Percentiles rank a stretch among this genome's conserved stretches.
These are phyloP conservation scores for Drosophila baimaii DNA, from an alignment of 1,140 invertebrate species.

Conservation along the genomic window DNA sequence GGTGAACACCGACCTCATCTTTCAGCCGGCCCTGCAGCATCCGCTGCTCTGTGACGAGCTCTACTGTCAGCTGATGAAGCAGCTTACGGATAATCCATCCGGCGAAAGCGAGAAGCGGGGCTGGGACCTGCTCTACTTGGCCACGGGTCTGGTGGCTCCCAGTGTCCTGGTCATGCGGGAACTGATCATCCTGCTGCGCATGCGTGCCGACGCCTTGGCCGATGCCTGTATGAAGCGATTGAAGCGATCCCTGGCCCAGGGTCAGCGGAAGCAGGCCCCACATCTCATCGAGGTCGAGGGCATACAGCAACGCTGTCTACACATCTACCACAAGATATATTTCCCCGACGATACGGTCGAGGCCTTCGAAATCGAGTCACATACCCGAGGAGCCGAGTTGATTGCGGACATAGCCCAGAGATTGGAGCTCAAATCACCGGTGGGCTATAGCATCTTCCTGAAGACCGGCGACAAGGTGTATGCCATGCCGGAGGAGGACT, in stretches of 20 bases:
- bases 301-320: slow-evolving; percentile 96
- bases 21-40: slow-evolving; percentile 91
- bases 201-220: slow-evolving; percentile 90
- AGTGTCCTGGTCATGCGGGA: slow-evolving; percentile 86
- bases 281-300: slow-evolving; percentile 97
- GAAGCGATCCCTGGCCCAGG: slow-evolving; percentile 91
- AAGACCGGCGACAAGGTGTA: slow-evolving; percentile 95
- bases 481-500: slow-evolving; percentile 95
- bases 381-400: slow-evolving; percentile 94
- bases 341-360: slow-evolving; percentile 97
- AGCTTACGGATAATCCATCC: slow-evolving; percentile 94
- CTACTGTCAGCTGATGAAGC: slow-evolving; percentile 97
- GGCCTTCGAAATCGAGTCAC: slow-evolving; percentile 91
- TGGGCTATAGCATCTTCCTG: slow-evolving; percentile 96
- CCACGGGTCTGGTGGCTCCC: slow-evolving; percentile 93
- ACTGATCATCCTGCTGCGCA: slow-evolving; percentile 90
- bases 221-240: slow-evolving; percentile 92
- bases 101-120: slow-evolving; percentile 94
- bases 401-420: slow-evolving; percentile 92
- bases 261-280: slow-evolving; percentile 94
- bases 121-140: slow-evolving; percentile 97
- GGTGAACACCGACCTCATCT: slow-evolving; percentile 93
- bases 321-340: slow-evolving; percentile 96
- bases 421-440: slow-evolving; percentile 89
- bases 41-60: slow-evolving; percentile 94